Base-by-base conservation (phyloP, 2,113 vertebrate species). In the Sinocyclocheilus grahami region DNA sequence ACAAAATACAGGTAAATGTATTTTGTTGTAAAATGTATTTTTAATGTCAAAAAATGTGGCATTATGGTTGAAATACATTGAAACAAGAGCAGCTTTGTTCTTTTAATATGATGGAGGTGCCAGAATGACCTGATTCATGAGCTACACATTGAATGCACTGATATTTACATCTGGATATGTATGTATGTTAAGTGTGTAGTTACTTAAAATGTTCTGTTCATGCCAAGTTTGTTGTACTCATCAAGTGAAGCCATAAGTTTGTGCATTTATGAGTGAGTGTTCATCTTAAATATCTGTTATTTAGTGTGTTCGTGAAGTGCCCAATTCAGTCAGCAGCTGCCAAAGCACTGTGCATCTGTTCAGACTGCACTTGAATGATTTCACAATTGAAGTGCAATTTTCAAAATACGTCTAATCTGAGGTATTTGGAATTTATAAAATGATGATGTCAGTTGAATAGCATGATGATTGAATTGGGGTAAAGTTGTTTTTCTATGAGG, bases 71-170 rank as follows among this genome's bases (percentile, higher is more conserved):
- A 78, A 71, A 71, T 71, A 27, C 20, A 18, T 71, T 71, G 22
- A 75, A n/a, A 2, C 39, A 39, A 75, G 46, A 77, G 46, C 74
- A 77, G n/a, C 74, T 77, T 77, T n/a, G 37, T 74, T 24, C 24
- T 58, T 67, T 42, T 55, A 46, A 85, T 16, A 7, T 75, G 22
- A 65, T 82, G 77, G 69, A 79, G 74, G 71, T 83, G 53, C 51
- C 37, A 67, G 65, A 42, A 42, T 65, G 1, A 65, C 60, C 62
- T 51, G 80, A 82, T 65, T 42, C 30, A 55, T 51, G 20, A 87
- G 42, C 77, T 80, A 86, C 81, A 87, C 46, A 71, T 37, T 11
- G 12, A 72, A 22, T 83, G 20, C 55, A 83, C 30, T 65, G 72
- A 74, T 74, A 42, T 71, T 55, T 83, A 46, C 22, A 30, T 83